phyloP scores from a whole-genome alignment of 2,888 invertebrate species.

The Synanthedon andrenaeformis region DNA sequence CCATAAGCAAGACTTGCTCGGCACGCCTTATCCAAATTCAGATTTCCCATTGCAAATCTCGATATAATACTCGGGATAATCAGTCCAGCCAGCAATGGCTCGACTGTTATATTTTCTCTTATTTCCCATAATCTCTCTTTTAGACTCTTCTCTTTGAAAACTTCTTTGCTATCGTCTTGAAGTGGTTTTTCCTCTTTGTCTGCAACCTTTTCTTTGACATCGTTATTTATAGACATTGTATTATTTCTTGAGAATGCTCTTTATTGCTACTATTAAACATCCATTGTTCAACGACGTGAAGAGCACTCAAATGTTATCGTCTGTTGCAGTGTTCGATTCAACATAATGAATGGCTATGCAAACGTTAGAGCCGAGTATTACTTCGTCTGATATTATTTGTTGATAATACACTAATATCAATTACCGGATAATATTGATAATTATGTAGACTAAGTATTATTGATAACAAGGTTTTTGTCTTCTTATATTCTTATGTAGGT shows the following conservation, averaged over 20 bases:
- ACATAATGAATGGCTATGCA: conserved; percentile 28
- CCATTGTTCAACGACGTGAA: neutral
- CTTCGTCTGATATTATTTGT: conserved; percentile 27
- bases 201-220: conserved; percentile 5
- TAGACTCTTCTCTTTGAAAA: conserved; percentile 39
- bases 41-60: conserved; percentile 74
- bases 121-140: conserved; percentile 38
- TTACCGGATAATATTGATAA: conserved; percentile 50
- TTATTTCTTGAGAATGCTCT: neutral
- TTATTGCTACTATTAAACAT: conserved; percentile 29
- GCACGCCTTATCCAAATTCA: conserved; percentile 60
- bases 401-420: conserved; percentile 54
- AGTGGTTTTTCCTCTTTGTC: conserved; percentile 48
- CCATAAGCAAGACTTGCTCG: conserved; percentile 44
- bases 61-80: conserved; percentile 77
- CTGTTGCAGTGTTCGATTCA: conserved; percentile 35
- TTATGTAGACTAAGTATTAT: neutral
- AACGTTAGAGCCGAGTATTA: neutral
- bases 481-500: neutral
- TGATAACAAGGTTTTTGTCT: neutral
- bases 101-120: conserved; percentile 75
- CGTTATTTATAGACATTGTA: neutral
- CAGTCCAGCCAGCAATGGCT: conserved; percentile 78
- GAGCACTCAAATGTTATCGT: conserved; percentile 19
- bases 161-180: conserved; percentile 23